Conservation (phyloP, 1,140 invertebrate species). For the Planococcus citri region DNA sequence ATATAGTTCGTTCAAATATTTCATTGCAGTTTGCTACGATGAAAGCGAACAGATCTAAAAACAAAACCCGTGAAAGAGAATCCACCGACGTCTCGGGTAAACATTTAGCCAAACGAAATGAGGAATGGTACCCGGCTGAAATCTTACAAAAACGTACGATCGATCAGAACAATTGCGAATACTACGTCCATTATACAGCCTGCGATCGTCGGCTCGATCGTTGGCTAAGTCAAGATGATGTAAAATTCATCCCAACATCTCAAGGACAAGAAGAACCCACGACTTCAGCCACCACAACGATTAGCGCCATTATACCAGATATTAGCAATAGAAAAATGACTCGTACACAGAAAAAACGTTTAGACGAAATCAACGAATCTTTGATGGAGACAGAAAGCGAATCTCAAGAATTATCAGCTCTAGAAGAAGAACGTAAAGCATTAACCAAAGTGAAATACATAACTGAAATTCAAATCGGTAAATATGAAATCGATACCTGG, state of each 20-base stretch:
- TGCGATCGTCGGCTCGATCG: slow-evolving; percentile 90
- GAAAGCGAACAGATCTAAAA: slow-evolving; percentile 1
- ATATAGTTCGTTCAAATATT: slow-evolving; percentile 21
- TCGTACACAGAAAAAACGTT: slow-evolving; percentile 91
- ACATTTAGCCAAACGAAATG: slow-evolving; percentile 8
- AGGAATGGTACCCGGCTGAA: slow-evolving; percentile 55
- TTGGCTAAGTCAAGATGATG: slow-evolving; percentile 70
- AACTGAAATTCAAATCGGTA: slow-evolving; percentile 88
- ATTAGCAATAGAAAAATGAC: slow-evolving; percentile 85
- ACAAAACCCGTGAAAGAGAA: background rate
- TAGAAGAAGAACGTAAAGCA: slow-evolving; percentile 97
- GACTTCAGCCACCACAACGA: slow-evolving; percentile 19
- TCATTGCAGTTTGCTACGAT: background rate
- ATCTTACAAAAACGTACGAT: slow-evolving; percentile 76
- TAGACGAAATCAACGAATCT: slow-evolving; percentile 98
- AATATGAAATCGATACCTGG: slow-evolving; percentile 90
- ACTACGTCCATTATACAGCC: slow-evolving; percentile 93
- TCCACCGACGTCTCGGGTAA: background rate
- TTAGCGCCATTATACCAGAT: slow-evolving; percentile 48
- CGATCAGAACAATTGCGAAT: slow-evolving; percentile 64
- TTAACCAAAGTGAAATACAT: slow-evolving; percentile 98
- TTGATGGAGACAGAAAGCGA: slow-evolving; percentile 50
- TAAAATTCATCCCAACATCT: slow-evolving; percentile 9
- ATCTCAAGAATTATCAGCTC: slow-evolving; percentile 61
- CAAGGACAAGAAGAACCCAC: slow-evolving; percentile 4